Evolutionary conservation across 2,113 vertebrate species (phyloP).

Genomic region (Stigmatopora nigra): DNA sequence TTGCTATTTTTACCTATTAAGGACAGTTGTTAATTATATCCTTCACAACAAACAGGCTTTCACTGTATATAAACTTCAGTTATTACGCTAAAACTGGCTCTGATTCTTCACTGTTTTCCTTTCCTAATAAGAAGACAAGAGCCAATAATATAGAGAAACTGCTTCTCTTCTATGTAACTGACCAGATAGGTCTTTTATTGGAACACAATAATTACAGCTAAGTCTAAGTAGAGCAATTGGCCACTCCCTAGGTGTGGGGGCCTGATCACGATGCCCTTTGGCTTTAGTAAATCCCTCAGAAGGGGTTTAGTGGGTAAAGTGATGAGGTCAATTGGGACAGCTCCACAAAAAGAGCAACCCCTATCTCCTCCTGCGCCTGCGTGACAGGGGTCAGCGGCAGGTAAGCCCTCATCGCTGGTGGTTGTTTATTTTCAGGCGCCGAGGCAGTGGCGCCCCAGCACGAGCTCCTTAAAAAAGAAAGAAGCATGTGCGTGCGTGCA

Average conservation of each 20-base stretch:
- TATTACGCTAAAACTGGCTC: slow-evolving; percentile 13
- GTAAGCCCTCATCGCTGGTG: slow-evolving; percentile 51
- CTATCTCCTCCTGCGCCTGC: slow-evolving; percentile 15
- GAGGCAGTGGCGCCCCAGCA: slow-evolving; percentile 28
- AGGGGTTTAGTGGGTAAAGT: slow-evolving; percentile 32
- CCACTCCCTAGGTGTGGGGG: slow-evolving; percentile 23
- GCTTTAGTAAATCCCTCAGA: slow-evolving; percentile 44
- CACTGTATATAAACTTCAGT: neutral
- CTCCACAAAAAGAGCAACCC: slow-evolving; percentile 47
- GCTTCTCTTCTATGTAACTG: slow-evolving; percentile 24
- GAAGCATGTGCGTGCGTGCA: slow-evolving; percentile 16
- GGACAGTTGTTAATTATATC: neutral
- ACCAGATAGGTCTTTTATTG: slow-evolving; percentile 38
- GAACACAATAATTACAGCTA: slow-evolving; percentile 48
- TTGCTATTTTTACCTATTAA: neutral
- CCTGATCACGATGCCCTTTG: slow-evolving; percentile 57
- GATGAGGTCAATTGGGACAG: slow-evolving; percentile 53
- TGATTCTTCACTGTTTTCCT: slow-evolving; percentile 20
- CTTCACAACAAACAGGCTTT: neutral
- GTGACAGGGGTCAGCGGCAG: slow-evolving; percentile 47
- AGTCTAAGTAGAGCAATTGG: slow-evolving; percentile 39
- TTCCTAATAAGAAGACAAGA: neutral
- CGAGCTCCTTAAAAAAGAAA: slow-evolving; percentile 19
- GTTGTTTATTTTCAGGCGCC: slow-evolving; percentile 56
- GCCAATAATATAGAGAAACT: slow-evolving; percentile 7